Evolutionary conservation across 2,888 invertebrate genomes (phyloP), one percentile per base, ranked within the genome.

Genomic region (Serripes groenlandicus): DNA sequence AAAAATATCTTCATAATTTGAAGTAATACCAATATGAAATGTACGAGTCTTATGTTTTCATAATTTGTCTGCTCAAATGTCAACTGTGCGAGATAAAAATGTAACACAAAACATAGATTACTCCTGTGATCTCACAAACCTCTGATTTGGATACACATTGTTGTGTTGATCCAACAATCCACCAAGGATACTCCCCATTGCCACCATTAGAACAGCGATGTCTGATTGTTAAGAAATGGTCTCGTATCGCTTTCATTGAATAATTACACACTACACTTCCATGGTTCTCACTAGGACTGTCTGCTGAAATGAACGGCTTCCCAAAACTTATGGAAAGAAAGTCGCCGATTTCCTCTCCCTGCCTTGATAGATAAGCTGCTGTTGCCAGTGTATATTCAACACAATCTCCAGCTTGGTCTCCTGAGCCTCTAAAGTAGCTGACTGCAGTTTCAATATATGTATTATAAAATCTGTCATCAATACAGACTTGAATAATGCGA

Each of bases 381-480:
- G 82, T 83, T 7, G 87, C 90, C 21, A 84, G 56, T 32, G 87
- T 88, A 68, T 85, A 91, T 2, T 79, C 58, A 0, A 23, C 34
- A 35, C 69, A 35, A 23, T 42, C 66, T 5, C n/a, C 35, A 32
- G 64, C 5, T 66, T 66, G 23, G 42, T 23, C 18, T 21, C 32
- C 68, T 35, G 34, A 75, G 26, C 74, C 76, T 0, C 60, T 62
- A 21, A 77, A 62, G 78, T 93, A 93, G 9, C 68, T 60, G 23
- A 95, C 78, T 3, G 91, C 89, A n/a, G 93, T 85, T 81, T 95
- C 95, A 21, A 92, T 89, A 85, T 94, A 95, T 0, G 94, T 94
- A 54, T 90, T 87, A 69, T 92, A 93, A 7, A 85, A 73, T 1
- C 58, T 37, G 71, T 94, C 94, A 23, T 89, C 77, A 18, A 88